Conservation (phyloP, 2,888 invertebrate genomes). For the Teinopalpus imperialis region DNA sequence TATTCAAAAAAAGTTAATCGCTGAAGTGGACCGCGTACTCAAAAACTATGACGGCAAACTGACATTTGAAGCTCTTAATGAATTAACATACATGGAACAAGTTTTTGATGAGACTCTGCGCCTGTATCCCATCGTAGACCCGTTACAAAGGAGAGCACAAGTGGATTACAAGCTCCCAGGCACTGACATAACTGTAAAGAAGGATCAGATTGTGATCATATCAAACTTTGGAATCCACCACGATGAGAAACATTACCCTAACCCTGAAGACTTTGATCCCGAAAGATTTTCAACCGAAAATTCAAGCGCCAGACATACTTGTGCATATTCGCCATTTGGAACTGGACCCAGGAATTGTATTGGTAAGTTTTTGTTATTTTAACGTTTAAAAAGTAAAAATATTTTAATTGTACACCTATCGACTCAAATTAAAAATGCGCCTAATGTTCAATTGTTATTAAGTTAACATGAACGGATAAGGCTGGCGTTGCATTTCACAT, state of each 20-base stretch:
- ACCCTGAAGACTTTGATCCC: conserved; percentile 1
- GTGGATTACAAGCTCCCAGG: neutral
- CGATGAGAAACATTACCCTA: neutral
- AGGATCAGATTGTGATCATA: neutral
- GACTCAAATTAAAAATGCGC: no score
- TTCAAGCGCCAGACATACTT: neutral
- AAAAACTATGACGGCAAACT: conserved; percentile 45
- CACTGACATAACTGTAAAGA: neutral
- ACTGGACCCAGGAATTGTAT: neutral
- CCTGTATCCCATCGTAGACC: neutral
- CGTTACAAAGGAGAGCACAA: neutral
- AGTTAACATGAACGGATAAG: no score
- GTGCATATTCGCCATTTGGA: neutral
- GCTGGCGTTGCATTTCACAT: no score
- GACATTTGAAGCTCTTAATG: conserved; percentile 51
- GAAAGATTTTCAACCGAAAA: neutral
- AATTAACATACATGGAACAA: neutral
- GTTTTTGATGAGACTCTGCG: neutral
- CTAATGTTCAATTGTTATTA: no score
- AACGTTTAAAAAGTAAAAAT: no score
- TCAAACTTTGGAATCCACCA: neutral
- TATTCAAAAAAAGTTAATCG: conserved; percentile 51
- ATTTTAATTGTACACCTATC: no score
- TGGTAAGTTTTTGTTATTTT: neutral
- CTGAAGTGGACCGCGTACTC: conserved; percentile 48